These are phyloP conservation scores for Parnassius orleans DNA, from an alignment of 2,888 invertebrate species.

Conservation along the genomic window DNA sequence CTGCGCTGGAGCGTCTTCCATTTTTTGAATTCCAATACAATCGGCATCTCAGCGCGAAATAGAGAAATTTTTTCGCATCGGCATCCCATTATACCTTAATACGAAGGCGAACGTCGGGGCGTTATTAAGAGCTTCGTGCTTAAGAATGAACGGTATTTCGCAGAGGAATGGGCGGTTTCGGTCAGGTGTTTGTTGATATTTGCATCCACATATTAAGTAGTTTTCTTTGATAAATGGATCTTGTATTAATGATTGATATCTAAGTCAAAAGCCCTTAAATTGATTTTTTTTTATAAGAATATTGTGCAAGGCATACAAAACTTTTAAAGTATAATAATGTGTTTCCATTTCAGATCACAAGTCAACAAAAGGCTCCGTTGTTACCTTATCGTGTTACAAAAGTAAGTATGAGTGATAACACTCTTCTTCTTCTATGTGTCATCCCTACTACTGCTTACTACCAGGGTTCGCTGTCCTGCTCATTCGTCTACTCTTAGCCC, in stretches of 20 bases:
- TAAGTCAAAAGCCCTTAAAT: too few species aligned
- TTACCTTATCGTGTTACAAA: slow-evolving; percentile 82
- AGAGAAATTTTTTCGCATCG: slow-evolving; percentile 67
- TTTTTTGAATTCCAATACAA: slow-evolving; percentile 66
- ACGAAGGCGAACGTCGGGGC: slow-evolving; percentile 37
- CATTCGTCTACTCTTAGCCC: too few species aligned
- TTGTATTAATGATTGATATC: neutral
- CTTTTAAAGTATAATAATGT: neutral
- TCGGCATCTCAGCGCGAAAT: slow-evolving; percentile 50
- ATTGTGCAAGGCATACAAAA: too few species aligned
- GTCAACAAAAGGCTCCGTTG: slow-evolving; percentile 78
- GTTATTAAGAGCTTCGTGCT: slow-evolving; percentile 53
- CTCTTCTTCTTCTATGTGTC: too few species aligned
- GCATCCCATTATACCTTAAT: slow-evolving; percentile 62
- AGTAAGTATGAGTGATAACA: slow-evolving; percentile 65
- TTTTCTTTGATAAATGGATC: neutral
- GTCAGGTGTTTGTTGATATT: slow-evolving; percentile 30
- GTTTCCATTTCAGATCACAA: slow-evolving; percentile 77
- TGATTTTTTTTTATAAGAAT: too few species aligned
- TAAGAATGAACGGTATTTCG: slow-evolving; percentile 42
- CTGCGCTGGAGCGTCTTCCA: slow-evolving; percentile 36
- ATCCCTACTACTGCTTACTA: too few species aligned
- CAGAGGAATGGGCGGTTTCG: slow-evolving; percentile 20
- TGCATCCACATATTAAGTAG: slow-evolving; percentile 6
- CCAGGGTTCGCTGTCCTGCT: too few species aligned